Base-by-base conservation (phyloP, 2,113 vertebrate species). In the Tricholaema leucomelas region DNA sequence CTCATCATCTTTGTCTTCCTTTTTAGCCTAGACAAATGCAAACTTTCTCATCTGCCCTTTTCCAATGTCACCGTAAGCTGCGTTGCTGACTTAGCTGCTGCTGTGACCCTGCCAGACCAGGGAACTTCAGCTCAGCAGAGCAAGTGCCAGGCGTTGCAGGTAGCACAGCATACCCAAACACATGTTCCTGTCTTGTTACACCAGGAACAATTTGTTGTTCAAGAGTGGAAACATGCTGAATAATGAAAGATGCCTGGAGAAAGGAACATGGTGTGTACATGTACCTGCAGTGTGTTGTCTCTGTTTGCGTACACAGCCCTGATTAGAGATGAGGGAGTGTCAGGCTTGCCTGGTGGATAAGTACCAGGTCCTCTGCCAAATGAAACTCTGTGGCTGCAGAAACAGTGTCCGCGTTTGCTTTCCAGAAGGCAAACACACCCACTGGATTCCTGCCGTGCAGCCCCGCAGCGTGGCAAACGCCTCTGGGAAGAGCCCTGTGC, bases 171-270 rank as follows among this genome's bases (percentile, higher is more conserved):
- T 94, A 93, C 90, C 91, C 72, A 63, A 85, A 96, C 95, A 95
- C 5, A 1, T 94, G 94, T 96, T 96, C 77, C 75, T 91, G 88
- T 78, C 95, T 96, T 94, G 93, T 96, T 97, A 89, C 58, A 94
- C 93, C 89, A 78, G 93, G 58, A 90, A 93, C 90, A 95, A 90
- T 96, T 96, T 95, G 95, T 97, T 96, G 95, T 95, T 93, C 80
- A 55, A 87, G 40, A 56, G 28, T 35, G 94, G 88, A 95, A 95
- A 96, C 94, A 92, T 74, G 91, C 96, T 97, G 95, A 97, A 96
- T 97, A 96, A 97, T 94, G 97, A 94, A 97, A 95, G 96, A 93
- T 73, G 96, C 94, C 92, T 97, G 85, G 75, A 95, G 96, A 96
- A 96, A 95, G 80, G 89, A 95, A 87, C 84, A 74, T 40, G 13